Percentiles rank a stretch among this genome's conserved stretches.
Evolutionary conservation across 1,140 invertebrate species (phyloP).

Genomic region (Achroia grisella): DNA sequence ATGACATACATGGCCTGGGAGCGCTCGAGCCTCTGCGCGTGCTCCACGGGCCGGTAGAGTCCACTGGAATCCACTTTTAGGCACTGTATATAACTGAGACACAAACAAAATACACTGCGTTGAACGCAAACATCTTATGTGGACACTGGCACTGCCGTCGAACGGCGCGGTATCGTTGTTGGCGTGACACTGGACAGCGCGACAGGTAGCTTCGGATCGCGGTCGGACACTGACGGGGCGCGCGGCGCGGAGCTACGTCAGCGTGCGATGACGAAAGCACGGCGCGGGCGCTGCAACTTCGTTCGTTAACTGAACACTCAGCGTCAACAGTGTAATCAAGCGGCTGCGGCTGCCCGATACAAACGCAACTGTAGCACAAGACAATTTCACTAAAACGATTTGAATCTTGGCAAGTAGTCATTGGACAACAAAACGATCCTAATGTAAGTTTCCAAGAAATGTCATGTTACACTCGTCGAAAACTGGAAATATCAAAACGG

Average conservation of each 20-base stretch:
- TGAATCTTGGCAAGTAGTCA: constrained; percentile 20
- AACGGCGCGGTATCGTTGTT: constrained; percentile 24
- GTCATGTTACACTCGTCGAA: neutral
- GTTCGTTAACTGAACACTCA: neutral
- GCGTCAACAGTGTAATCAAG: neutral
- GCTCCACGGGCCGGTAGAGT: constrained; percentile 66
- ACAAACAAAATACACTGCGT: constrained; percentile 55
- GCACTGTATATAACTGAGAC: constrained; percentile 47
- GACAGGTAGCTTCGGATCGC: constrained; percentile 39
- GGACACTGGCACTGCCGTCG: constrained; percentile 43
- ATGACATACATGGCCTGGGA: constrained; percentile 71
- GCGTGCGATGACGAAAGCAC: constrained; percentile 8
- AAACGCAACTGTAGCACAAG: neutral
- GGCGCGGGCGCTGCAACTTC: constrained; percentile 8
- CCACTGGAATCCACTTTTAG: constrained; percentile 66
- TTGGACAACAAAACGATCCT: constrained; percentile 11
- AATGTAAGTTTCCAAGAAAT: constrained; percentile 18
- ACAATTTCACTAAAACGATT: constrained; percentile 4
- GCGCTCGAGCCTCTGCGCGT: constrained; percentile 63
- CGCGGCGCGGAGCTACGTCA: constrained; percentile 9
- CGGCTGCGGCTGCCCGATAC: too few relatives aligned
- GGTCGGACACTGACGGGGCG: constrained; percentile 42
- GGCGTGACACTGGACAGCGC: constrained; percentile 21
- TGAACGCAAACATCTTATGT: constrained; percentile 53
- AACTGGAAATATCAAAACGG: neutral